Percentiles rank a stretch among this genome's conserved stretches.
These are phyloP conservation scores for Baronia brevicornis DNA, from an alignment of 2,888 invertebrate species.

Conservation along the genomic window DNA sequence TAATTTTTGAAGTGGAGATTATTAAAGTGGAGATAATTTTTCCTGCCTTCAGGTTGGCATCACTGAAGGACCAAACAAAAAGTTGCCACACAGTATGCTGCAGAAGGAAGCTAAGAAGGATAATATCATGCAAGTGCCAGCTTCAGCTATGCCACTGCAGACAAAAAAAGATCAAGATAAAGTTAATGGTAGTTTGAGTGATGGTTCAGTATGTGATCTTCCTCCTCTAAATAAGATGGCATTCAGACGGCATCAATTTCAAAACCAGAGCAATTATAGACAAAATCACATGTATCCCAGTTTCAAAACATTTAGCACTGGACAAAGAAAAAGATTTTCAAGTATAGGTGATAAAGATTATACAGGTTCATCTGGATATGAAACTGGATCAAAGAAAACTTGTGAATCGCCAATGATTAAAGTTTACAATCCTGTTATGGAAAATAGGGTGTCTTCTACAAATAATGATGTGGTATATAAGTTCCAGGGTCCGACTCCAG, in stretches of 20 bases:
- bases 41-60: conserved; percentile 76
- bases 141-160: conserved; percentile 33
- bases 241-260: conserved; percentile 40
- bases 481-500: conserved; percentile 45
- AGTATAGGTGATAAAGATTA: conserved; percentile 53
- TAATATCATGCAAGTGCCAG: conserved; percentile 44
- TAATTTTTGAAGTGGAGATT: conserved; percentile 67
- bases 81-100: conserved; percentile 65
- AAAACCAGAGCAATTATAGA: conserved; percentile 33
- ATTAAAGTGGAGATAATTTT: conserved; percentile 75
- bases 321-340: conserved; percentile 40
- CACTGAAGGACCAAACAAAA: conserved; percentile 72
- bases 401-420: conserved; percentile 34
- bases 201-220: conserved; percentile 54
- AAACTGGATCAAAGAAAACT: conserved; percentile 45
- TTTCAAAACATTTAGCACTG: conserved; percentile 35
- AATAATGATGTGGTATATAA: conserved; percentile 57
- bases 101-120: conserved; percentile 53
- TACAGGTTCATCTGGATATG: conserved; percentile 52
- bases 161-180: conserved; percentile 36
- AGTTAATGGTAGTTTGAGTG: conserved; percentile 54
- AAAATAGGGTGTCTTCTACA: conserved; percentile 62
- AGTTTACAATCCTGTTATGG: conserved; percentile 55
- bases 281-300: conserved; percentile 34
- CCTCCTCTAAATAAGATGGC: conserved; percentile 40